A percentile compares a stretch with the other conserved stretches of the same genome.
Evolutionary conservation across 2,797 vertebrate genomes (phyloP).

Genomic region (Glyptemys insculpta): DNA sequence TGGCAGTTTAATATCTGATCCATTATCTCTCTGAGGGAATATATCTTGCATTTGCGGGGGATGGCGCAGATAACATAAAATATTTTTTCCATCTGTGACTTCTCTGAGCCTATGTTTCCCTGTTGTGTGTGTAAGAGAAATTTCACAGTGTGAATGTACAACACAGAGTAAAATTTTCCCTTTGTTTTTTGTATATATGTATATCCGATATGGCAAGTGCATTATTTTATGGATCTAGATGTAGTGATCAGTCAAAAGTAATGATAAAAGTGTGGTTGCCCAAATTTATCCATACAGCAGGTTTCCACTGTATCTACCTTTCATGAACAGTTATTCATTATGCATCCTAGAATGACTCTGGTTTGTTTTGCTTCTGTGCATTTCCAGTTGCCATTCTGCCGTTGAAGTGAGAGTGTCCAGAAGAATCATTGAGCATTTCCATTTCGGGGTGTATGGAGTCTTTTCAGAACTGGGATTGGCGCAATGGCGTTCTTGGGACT

Average conservation of each 20-base stretch:
- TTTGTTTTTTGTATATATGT: not conserved
- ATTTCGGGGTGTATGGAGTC: slow-evolving; percentile 79
- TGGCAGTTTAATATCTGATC: not conserved
- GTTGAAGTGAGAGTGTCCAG: slow-evolving; percentile 54
- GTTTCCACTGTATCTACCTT: not conserved
- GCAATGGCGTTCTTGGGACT: slow-evolving; percentile 78
- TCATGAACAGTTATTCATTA: not conserved
- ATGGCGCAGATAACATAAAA: not conserved
- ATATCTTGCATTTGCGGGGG: not conserved
- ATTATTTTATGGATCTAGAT: not conserved
- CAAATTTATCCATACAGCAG: not conserved
- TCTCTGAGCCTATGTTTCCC: not conserved
- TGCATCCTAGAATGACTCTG: rapidly evolving
- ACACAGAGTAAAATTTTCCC: not conserved
- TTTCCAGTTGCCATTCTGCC: slow-evolving; percentile 64
- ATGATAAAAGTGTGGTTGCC: not conserved
- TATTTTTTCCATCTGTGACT: not conserved
- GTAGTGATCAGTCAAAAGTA: not conserved
- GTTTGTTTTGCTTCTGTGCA: not conserved
- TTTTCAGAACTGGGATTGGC: slow-evolving; percentile 86
- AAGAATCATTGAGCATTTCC: slow-evolving; percentile 57
- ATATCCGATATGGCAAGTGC: not conserved
- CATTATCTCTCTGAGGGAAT: not conserved
- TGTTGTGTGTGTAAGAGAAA: not conserved
- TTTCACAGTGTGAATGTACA: not conserved